A percentile compares a stretch with the other conserved stretches of the same genome.
Evolutionary conservation across 2,888 invertebrate species (phyloP).

Genomic region (Kuschelorhynchus macadamiae): DNA sequence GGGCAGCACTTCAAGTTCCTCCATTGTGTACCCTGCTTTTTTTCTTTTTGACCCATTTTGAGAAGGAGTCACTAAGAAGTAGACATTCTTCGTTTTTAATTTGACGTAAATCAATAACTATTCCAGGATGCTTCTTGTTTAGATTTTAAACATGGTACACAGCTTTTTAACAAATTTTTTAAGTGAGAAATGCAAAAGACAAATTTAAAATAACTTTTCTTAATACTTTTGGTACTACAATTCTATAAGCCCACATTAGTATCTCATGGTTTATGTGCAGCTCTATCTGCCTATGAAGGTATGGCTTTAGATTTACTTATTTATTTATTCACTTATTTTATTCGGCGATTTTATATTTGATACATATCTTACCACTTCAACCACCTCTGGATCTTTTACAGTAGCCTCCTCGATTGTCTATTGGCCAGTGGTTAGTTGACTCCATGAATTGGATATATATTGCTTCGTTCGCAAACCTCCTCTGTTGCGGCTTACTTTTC

Average conservation of each 20-base stretch:
- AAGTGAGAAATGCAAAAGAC: background rate
- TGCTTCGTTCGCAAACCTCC: background rate
- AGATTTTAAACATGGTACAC: background rate
- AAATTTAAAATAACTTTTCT: background rate
- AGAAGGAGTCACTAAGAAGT: conserved; percentile 60
- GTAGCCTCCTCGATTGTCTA: conserved; percentile 24
- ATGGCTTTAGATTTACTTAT: no score
- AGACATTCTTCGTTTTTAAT: background rate
- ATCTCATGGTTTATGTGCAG: no score
- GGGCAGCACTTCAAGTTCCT: no score
- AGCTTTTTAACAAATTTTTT: background rate
- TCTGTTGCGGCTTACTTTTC: conserved; percentile 9
- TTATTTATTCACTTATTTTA: background rate
- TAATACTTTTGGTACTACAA: background rate
- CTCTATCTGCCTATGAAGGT: no score
- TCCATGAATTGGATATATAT: no score
- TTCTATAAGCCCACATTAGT: no score
- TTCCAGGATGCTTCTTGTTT: background rate
- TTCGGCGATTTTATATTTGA: conserved; percentile 6
- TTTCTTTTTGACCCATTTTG: conserved; percentile 68
- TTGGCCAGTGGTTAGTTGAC: no score
- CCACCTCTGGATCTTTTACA: background rate
- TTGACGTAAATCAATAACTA: background rate
- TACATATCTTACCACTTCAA: conserved; percentile 10
- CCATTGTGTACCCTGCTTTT: no score